Evolutionary conservation across 2,113 vertebrate genomes (phyloP), one percentile per base, ranked within the genome.

Genomic region (Tricholaema leucomelas): DNA sequence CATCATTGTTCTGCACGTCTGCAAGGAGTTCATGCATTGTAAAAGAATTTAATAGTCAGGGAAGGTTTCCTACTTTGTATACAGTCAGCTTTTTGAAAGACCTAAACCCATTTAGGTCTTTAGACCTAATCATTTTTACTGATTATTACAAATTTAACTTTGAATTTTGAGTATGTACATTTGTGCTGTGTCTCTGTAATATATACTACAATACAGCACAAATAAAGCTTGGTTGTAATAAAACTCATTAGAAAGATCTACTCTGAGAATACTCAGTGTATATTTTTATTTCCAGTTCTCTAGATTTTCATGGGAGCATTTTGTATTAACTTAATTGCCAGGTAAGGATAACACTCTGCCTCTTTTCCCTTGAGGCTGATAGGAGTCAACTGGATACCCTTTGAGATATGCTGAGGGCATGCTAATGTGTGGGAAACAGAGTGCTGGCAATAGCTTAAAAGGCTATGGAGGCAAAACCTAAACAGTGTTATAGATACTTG

Each of bases 1-100:
- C 21, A 19, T 79, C 1, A 0, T 67, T 1, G 0, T 67, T 19
- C 27, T 76, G 30, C 1, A 0, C 12, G 24, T 35, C 12, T 46
- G 2, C n/a, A 83, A 65, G 21, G 44, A 44, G 11, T 77, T 59
- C 28, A n/a, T 24, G 31, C 31, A 61, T 56, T 35, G 5, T 38
- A 36, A 35, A 81, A 48, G 13, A 56, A 40, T 25, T 33, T 61
- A 25, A 10, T 61, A 60, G 5, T 58, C 25, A 38, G 38, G 69
- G 73, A n/a, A 81, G 9, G 1, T 30, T 40, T 86, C 18, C 20
- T 80, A 28, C 6, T 40, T 8, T 63, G 12, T 28, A n/a, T n/a
- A n/a, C n/a, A 46, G 0, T 60, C 8, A 61, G 17, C 12, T 58
- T 74, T 78, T 44, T 61, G 31, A 61, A 73, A 61, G 25, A 11